Base-by-base conservation (phyloP, 2,113 vertebrate species). In the Cavia aperea region DNA sequence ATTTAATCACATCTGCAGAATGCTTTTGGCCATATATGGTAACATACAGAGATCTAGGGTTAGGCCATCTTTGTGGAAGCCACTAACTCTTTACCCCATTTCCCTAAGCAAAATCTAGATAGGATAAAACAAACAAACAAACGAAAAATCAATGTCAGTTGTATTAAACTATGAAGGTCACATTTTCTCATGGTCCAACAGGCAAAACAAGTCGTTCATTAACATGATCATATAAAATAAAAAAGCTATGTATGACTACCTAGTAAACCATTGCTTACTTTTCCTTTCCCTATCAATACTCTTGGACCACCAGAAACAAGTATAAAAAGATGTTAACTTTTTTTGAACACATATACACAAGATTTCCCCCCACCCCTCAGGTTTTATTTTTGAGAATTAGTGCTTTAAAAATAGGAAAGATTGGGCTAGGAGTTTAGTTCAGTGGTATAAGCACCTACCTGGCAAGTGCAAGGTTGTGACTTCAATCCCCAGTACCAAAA, bases 341-440 rank as follows among this genome's bases (percentile, higher is more conserved):
- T 68, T 54, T 16, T 54, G 12, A 84, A 79, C 31, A 49, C n/a
- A 84, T 14, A 63, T 49, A 56, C 19, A 51, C 72, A 81, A 54
- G 16, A 33, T 19, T 33, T 70, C 70, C 70, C 43, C n/a, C 15
- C 39, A 39, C 39, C 89, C 33, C 63, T 70, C 18, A 19, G 18
- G 60, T 81, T 88, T 81, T 36, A 89, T 63, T 78, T 66, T 33
- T 83, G 63, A 94, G 36, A n/a, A 62, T 89, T 46, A 62, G 19
- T 51, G 60, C 49, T 83, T 88, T 36, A 86, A 46, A 93, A 92
- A 31, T 46, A 88, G 85, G 87, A 24, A 86, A 93, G 72, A 86
- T 13, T 5, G 51, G 51, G 51, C 51, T 12, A 12, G 51, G 51
- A 12, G 51, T 54, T 54, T 54, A 54, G 51, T 12, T 54, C 51